Base-by-base conservation (phyloP, 1,140 invertebrate genomes). In the Mizuhopecten yessoensis region DNA sequence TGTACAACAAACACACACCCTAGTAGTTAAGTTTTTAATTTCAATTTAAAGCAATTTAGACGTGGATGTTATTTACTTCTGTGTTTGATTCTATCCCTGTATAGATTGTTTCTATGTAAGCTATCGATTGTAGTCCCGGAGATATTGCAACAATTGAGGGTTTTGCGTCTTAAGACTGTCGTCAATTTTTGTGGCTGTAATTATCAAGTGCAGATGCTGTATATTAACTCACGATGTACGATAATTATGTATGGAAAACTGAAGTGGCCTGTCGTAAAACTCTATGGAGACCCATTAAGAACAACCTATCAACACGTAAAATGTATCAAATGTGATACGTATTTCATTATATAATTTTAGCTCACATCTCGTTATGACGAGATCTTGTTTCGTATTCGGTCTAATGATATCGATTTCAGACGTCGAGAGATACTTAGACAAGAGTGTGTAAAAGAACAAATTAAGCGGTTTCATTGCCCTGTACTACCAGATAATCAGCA, bases 1-100 rank as follows among this genome's bases (percentile, higher is more conserved):
- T 75, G 9, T 75, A 29, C n/a, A 75, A n/a, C 57, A 29, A 75
- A 75, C 57, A 75, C 9, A 75, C n/a, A 75, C 57, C n/a, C n/a
- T n/a, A 75, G 57, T 29, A n/a, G 57, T 75, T 29, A 29, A 29
- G 57, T 75, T 75, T 45, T 75, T 75, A 75, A 75, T 75, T 75
- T 75, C 57, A 75, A 29, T 75, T 75, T 75, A 75, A 75, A 75
- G 57, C 57, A 75, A 75, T 45, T 45, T 45, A 17, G 10, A 45
- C 17, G 9, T 45, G 42, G 17, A 45, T 75, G 57, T n/a, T 75
- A 75, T 75, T 75, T 29, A 75, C 57, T 75, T n/a, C 10, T 49
- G 20, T 49, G 23, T 75, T 39, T 39, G 36, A 39, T 39, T 39
- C 13, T 13, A 39, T 7, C 17, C n/a, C n/a, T 5, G 57, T 29